Evolutionary conservation across 2,113 vertebrate species (phyloP).

Genomic region (Rhadina sibilatrix): DNA sequence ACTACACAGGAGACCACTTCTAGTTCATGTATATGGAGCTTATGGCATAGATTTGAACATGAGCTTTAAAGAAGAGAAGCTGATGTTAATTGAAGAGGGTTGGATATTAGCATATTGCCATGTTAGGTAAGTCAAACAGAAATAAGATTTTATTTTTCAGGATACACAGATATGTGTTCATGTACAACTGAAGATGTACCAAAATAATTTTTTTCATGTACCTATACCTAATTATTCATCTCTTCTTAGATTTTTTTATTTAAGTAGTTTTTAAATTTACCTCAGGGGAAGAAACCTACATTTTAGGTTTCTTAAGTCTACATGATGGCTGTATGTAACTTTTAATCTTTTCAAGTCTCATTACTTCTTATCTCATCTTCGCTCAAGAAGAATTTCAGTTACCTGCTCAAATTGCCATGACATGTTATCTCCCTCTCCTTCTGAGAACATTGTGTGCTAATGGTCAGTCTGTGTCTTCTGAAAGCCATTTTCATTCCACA

Average conservation of each 20-base stretch:
- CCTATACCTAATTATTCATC: neutral
- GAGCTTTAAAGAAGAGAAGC: constrained; percentile 88
- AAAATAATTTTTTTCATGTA: neutral
- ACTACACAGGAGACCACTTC: constrained; percentile 80
- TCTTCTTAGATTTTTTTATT: neutral
- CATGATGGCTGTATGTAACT: neutral
- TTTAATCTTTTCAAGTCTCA: neutral
- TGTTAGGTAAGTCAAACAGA: constrained; percentile 81
- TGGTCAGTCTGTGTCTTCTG: neutral
- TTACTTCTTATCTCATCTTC: neutral
- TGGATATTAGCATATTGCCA: constrained; percentile 97
- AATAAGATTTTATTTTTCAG: neutral
- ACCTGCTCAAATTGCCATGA: neutral
- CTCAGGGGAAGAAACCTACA: neutral
- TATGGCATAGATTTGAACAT: constrained; percentile 91
- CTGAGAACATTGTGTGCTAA: neutral
- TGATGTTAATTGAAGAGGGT: constrained; percentile 86
- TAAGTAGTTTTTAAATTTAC: neutral
- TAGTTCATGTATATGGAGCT: constrained; percentile 93
- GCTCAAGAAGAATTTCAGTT: neutral
- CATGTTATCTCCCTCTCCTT: neutral
- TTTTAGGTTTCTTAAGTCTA: neutral
- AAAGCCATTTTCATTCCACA: neutral
- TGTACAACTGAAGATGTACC: neutral
- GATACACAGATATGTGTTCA: neutral